These are phyloP conservation scores for Sarcophaga carnaria DNA, from an alignment of 2,888 invertebrate species.

Conservation along the genomic window DNA sequence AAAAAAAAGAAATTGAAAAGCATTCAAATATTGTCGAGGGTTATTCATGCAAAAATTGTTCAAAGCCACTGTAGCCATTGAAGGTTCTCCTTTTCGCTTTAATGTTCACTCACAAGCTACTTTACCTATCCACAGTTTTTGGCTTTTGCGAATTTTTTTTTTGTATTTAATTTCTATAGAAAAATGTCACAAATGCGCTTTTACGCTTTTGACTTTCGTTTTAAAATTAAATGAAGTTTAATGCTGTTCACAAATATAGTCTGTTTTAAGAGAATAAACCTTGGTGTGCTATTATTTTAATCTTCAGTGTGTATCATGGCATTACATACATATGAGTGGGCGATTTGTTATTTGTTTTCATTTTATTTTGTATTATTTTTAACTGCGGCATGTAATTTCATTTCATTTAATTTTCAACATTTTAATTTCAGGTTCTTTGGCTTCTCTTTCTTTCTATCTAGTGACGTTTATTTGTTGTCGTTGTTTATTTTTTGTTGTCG, in stretches of 20 bases:
- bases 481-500: slow-evolving; percentile 63
- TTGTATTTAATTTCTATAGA: slow-evolving; percentile 54
- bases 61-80: slow-evolving; percentile 73
- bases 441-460: slow-evolving; percentile 40
- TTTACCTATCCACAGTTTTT: neutral
- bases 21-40: slow-evolving; percentile 66
- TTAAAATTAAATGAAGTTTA: slow-evolving; percentile 24
- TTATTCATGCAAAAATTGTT: slow-evolving; percentile 79
- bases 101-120: slow-evolving; percentile 20
- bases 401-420: slow-evolving; percentile 63
- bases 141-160: neutral
- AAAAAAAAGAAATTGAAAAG: slow-evolving; percentile 35
- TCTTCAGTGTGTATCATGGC: slow-evolving; percentile 8
- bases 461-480: slow-evolving; percentile 69
- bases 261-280: neutral
- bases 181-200: slow-evolving; percentile 80
- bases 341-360: slow-evolving; percentile 52
- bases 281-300: slow-evolving; percentile 6
- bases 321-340: slow-evolving; percentile 52
- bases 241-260: slow-evolving; percentile 27
- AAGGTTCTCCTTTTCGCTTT: slow-evolving; percentile 45
- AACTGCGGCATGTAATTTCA: slow-evolving; percentile 75
- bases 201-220: slow-evolving; percentile 77
- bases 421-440: neutral
- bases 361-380: slow-evolving; percentile 72